These are phyloP conservation scores for Bicyclus anynana DNA, from an alignment of 1,140 invertebrate species.

Conservation along the genomic window DNA sequence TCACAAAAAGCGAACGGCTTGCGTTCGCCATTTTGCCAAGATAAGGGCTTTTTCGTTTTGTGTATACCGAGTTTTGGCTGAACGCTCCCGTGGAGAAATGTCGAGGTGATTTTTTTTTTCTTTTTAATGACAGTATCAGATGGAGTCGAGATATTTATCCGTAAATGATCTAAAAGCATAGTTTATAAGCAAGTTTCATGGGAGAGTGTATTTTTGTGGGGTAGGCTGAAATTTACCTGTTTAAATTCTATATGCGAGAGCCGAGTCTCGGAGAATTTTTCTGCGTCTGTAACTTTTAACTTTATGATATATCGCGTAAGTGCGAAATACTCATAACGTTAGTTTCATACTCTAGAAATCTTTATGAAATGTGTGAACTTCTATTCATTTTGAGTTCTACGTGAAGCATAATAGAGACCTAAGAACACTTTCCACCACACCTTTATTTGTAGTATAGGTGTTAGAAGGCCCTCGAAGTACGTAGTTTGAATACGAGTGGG, in stretches of 20 bases:
- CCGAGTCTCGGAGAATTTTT: background rate
- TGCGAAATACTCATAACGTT: conserved; percentile 6
- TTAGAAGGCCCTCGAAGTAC: background rate
- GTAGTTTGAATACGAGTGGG: too few species aligned
- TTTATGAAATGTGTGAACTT: background rate
- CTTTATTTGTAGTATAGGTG: background rate
- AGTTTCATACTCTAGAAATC: conserved; percentile 1
- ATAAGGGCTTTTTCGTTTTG: conserved; percentile 64
- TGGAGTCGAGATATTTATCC: conserved; percentile 20
- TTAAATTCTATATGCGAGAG: too few species aligned
- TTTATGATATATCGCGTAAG: conserved; percentile 8
- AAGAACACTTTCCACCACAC: too few species aligned
- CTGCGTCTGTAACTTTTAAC: background rate
- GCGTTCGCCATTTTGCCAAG: conserved; percentile 55
- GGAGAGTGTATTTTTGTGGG: background rate
- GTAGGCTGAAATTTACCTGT: conserved; percentile 7
- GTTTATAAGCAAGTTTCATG: conserved; percentile 14
- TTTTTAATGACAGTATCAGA: conserved; percentile 34
- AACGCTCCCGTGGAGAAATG: conserved; percentile 45
- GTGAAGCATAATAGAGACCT: background rate
- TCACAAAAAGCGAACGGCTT: conserved; percentile 48
- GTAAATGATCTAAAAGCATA: conserved; percentile 13
- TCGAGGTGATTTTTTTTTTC: conserved; percentile 31
- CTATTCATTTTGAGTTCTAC: background rate
- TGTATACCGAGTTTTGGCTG: conserved; percentile 40